These are phyloP conservation scores for Salmo trutta DNA, from an alignment of 2,797 vertebrate species.

Conservation along the genomic window DNA sequence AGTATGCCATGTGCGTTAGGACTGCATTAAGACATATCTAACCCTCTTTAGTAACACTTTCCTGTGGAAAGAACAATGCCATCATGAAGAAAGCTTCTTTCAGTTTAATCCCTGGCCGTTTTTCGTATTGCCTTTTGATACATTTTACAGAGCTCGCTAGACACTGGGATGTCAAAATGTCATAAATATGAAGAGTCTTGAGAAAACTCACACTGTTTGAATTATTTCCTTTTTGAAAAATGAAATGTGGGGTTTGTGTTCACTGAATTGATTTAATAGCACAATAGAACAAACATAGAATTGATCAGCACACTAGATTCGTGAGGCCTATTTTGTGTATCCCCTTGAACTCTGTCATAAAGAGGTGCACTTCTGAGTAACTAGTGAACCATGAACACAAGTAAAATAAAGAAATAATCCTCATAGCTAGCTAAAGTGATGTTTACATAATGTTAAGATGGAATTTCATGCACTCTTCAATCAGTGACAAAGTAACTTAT, in stretches of 20 bases:
- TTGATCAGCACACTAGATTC: slow-evolving; percentile 19
- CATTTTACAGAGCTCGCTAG: slow-evolving; percentile 36
- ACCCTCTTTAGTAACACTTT: slow-evolving; percentile 24
- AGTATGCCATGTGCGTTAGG: slow-evolving; percentile 5
- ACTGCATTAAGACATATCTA: slow-evolving; percentile 25
- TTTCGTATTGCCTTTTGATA: slow-evolving; percentile 34
- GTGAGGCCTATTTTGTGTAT: not conserved
- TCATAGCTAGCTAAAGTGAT: not conserved
- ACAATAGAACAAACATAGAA: not conserved
- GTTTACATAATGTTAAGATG: not conserved
- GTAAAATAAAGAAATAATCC: not conserved
- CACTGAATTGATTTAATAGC: slow-evolving; percentile 44
- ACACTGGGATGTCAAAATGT: slow-evolving; percentile 55
- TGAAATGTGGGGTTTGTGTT: slow-evolving; percentile 38
- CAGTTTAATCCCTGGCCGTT: slow-evolving; percentile 47
- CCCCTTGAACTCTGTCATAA: not conserved
- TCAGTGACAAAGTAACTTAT: not conserved
- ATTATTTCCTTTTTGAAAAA: slow-evolving; percentile 20
- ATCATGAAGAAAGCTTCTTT: slow-evolving; percentile 42
- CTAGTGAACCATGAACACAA: not conserved
- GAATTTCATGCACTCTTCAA: not conserved
- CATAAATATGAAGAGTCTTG: slow-evolving; percentile 52
- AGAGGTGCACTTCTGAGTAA: not conserved
- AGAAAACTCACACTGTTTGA: slow-evolving; percentile 38
- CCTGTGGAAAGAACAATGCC: slow-evolving; percentile 27